Percentiles rank a stretch among this genome's conserved stretches.
These are phyloP conservation scores for Perithous albicinctus DNA, from an alignment of 2,888 invertebrate species.

Conservation along the genomic window DNA sequence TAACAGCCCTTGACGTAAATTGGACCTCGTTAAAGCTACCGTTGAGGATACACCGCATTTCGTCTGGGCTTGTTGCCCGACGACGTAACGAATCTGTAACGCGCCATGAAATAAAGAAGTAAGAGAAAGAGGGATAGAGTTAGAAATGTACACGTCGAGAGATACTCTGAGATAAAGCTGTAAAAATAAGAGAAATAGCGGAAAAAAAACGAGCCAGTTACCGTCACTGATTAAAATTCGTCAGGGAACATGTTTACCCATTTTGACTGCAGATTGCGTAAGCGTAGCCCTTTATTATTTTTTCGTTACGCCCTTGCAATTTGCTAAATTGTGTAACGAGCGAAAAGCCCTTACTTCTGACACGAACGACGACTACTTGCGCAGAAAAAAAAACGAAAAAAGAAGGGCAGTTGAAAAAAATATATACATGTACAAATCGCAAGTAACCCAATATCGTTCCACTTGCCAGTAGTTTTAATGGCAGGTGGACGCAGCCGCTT, in stretches of 20 bases:
- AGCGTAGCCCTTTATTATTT: constrained; percentile 37
- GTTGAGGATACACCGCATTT: constrained; percentile 52
- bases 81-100: constrained; percentile 66
- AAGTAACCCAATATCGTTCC: constrained; percentile 42
- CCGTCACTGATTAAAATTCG: constrained; percentile 57
- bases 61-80: constrained; percentile 61
- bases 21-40: constrained; percentile 65
- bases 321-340: constrained; percentile 54
- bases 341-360: constrained; percentile 43
- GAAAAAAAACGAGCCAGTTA: constrained; percentile 8
- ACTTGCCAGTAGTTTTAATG: constrained; percentile 26
- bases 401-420: background rate
- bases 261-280: constrained; percentile 25
- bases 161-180: constrained; percentile 58
- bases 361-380: background rate
- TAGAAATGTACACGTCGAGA: constrained; percentile 17
- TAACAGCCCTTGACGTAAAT: constrained; percentile 61
- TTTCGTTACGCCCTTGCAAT: constrained; percentile 17
- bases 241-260: constrained; percentile 22
- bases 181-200: constrained; percentile 45
- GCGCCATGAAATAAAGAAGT: constrained; percentile 65
- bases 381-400: background rate
- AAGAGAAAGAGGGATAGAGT: constrained; percentile 53
- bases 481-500: constrained; percentile 41
- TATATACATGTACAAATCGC: constrained; percentile 27